phyloP scores from a whole-genome alignment of 2,797 vertebrate genomes.

The Falco novaeseelandiae region DNA sequence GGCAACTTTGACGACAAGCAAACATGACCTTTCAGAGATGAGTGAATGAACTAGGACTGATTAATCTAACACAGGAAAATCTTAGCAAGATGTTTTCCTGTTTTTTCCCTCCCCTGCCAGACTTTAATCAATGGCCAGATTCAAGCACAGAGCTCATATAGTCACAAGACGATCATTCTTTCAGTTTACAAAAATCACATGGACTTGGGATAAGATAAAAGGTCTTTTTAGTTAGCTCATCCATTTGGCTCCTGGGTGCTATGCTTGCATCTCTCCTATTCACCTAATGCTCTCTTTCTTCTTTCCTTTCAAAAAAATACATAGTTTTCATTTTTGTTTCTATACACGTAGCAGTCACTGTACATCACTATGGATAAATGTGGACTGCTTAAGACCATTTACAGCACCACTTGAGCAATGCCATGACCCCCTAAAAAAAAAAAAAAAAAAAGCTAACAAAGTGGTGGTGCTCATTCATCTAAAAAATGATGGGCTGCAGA shows the following conservation, averaged over 20 bases:
- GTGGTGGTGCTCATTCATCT: neutral
- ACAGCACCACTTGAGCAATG: neutral
- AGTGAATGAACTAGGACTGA: conserved; percentile 5
- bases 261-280: neutral
- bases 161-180: conserved; percentile 41
- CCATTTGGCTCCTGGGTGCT: neutral
- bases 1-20: neutral
- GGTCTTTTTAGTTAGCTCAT: conserved; percentile 3
- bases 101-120: conserved; percentile 36
- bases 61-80: conserved; percentile 52
- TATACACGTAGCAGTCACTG: neutral
- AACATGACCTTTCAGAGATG: conserved; percentile 27
- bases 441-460: neutral
- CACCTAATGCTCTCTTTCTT: neutral
- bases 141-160: conserved; percentile 6
- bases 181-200: conserved; percentile 13
- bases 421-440: neutral
- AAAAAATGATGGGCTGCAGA: neutral
- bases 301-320: neutral
- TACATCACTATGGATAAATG: neutral
- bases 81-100: conserved; percentile 50
- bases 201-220: conserved; percentile 22
- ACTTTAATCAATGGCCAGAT: conserved; percentile 48
- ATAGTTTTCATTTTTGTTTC: neutral
- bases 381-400: neutral